Evolutionary conservation across 2,888 invertebrate species (phyloP).

Genomic region (Philopedon plagiatum): DNA sequence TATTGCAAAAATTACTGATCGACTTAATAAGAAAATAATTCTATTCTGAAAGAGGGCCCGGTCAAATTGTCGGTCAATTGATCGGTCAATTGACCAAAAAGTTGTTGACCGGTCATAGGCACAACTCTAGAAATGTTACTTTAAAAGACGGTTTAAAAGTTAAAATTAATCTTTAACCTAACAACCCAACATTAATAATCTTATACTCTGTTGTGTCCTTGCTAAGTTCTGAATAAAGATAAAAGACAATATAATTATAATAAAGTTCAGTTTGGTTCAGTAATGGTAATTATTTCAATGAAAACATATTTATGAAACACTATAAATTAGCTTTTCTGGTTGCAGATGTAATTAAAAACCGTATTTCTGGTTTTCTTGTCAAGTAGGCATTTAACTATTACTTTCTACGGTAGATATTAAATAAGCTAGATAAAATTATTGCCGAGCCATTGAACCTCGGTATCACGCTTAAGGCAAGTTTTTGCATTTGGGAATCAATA

Average conservation of each 20-base stretch:
- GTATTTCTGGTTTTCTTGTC: slow-evolving; percentile 30
- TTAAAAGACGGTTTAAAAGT: too few species aligned
- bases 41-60: too few species aligned
- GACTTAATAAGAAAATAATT: too few species aligned
- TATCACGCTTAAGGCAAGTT: slow-evolving; percentile 3
- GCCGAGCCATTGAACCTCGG: slow-evolving; percentile 16
- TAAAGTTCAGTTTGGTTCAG: slow-evolving; percentile 5
- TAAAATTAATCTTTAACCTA: too few species aligned
- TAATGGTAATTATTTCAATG: slow-evolving; percentile 1
- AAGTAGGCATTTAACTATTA: slow-evolving; percentile 35
- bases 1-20: too few species aligned
- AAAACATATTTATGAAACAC: not conserved
- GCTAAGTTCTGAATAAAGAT: not conserved
- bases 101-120: too few species aligned
- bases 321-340: slow-evolving; percentile 21
- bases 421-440: slow-evolving; percentile 26
- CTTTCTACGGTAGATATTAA: slow-evolving; percentile 15
- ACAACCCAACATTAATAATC: too few species aligned
- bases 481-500: slow-evolving; percentile 27
- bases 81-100: too few species aligned
- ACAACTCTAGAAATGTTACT: too few species aligned
- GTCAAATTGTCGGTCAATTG: too few species aligned
- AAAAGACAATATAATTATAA: not conserved
- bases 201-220: not conserved
- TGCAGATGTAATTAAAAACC: slow-evolving; percentile 41